These are phyloP conservation scores for Callorhinus ursinus DNA, from an alignment of 2,113 vertebrate genomes.

Conservation along the genomic window DNA sequence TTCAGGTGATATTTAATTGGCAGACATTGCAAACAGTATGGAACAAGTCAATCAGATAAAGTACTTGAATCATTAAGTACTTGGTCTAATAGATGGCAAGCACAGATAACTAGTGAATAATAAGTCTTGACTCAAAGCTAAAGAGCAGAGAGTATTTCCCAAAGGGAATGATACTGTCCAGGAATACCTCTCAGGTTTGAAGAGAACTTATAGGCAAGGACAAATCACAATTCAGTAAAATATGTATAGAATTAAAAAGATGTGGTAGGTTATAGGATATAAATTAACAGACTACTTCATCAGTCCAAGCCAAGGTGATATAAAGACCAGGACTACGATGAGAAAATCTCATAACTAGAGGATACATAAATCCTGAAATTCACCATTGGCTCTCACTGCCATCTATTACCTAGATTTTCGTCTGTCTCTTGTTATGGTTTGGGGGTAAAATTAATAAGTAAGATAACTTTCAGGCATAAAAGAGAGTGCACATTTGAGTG, in stretches of 20 bases:
- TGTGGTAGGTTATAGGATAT: conserved; percentile 28
- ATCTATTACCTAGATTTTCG: conserved; percentile 57
- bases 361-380: conserved; percentile 63
- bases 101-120: conserved; percentile 60
- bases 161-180: background rate
- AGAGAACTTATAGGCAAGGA: background rate
- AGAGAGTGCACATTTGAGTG: background rate
- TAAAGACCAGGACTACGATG: conserved; percentile 46
- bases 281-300: conserved; percentile 49
- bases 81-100: conserved; percentile 61
- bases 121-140: conserved; percentile 40
- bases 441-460: background rate
- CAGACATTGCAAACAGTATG: conserved; percentile 69
- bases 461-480: background rate
- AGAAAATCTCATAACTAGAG: conserved; percentile 60
- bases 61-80: conserved; percentile 66
- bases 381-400: conserved; percentile 15
- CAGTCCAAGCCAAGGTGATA: conserved; percentile 53
- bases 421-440: background rate
- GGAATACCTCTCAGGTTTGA: conserved; percentile 21
- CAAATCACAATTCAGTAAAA: conserved; percentile 45
- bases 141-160: background rate
- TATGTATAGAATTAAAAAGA: conserved; percentile 53
- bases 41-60: conserved; percentile 56
- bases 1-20: conserved; percentile 73